Percentiles rank a stretch among this genome's conserved stretches.
These are phyloP conservation scores for Nomada ferruginata DNA, from an alignment of 2,888 invertebrate genomes.

Conservation along the genomic window DNA sequence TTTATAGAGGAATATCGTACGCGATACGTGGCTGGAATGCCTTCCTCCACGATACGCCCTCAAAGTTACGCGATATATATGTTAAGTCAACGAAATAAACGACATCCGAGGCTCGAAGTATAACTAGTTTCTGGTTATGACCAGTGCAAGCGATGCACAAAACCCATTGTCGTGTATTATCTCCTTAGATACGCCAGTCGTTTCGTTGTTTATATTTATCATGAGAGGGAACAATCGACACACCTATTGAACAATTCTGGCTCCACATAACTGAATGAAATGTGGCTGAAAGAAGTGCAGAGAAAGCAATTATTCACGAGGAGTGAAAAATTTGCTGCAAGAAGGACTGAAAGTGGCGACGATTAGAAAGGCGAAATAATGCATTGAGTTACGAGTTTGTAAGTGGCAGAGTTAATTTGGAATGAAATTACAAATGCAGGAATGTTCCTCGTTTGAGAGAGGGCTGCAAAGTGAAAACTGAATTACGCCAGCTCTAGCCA, in stretches of 20 bases:
- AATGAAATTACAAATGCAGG: background rate
- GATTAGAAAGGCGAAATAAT: no score
- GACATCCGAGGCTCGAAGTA: background rate
- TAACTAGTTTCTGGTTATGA: constrained; percentile 1
- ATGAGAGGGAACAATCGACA: constrained; percentile 39
- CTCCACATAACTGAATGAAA: no score
- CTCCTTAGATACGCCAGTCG: constrained; percentile 45
- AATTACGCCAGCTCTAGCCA: background rate
- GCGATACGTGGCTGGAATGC: constrained; percentile 28
- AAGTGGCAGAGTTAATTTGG: background rate
- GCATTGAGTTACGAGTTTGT: background rate
- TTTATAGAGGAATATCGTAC: constrained; percentile 56
- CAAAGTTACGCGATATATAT: constrained; percentile 16
- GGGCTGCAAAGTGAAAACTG: background rate
- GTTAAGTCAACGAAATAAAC: constrained; percentile 43
- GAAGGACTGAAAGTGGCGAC: background rate
- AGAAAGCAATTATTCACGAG: background rate
- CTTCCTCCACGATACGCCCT: constrained; percentile 34
- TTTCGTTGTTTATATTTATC: constrained; percentile 20
- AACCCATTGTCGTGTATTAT: constrained; percentile 55
- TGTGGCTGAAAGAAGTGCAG: no score
- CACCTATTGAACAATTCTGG: no score
- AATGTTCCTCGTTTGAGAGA: background rate
- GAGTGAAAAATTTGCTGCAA: background rate
- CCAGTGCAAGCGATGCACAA: background rate